Evolutionary conservation across 2,888 invertebrate species (phyloP), one percentile per base, ranked within the genome.

Genomic region (Hemithea aestivaria): DNA sequence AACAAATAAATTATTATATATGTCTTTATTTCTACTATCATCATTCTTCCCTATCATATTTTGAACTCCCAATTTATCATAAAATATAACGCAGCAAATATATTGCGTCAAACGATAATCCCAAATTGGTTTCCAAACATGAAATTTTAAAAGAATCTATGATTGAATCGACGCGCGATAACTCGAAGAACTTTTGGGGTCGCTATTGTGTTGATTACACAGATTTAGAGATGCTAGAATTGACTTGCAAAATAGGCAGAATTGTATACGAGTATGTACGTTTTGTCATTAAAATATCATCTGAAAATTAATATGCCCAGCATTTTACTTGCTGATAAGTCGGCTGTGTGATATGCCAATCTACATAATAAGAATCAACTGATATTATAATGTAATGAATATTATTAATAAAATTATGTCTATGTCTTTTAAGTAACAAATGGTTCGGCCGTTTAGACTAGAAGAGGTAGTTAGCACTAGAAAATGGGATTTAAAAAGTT

Each of bases 111-210:
- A 48, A 56, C 61, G 59, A 62, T 73, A 75, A 78, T 76, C 69
- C 68, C 46, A 66, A 72, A 74, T 76, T 74, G 74, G 66, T 71
- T 73, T 66, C 64, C 70, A 70, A 74, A 74, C 66, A 69, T 60
- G 54, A 65, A 75, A 76, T 62, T 79, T 78, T 68, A 76, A 78
- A 74, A 67, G 62, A 76, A 79, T 78, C 78, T 76, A 77, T 75
- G 77, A 79, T 79, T 77, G 77, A 79, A 79, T 80, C 79, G 79
- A 79, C 80, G 75, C 71, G 58, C 70, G 69, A 73, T 73, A 73
- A 74, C 68, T 71, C 66, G 62, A 62, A 59, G 62, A 51, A 53
- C 51, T 44, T 48, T 58, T 57, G 59, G 68, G 72, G 61, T 54
- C 59, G 53, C 61, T 59, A 61, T 72, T 72, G 66, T 66, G 52